Evolutionary conservation across 2,113 vertebrate species (phyloP).

Genomic region (Caretta caretta): DNA sequence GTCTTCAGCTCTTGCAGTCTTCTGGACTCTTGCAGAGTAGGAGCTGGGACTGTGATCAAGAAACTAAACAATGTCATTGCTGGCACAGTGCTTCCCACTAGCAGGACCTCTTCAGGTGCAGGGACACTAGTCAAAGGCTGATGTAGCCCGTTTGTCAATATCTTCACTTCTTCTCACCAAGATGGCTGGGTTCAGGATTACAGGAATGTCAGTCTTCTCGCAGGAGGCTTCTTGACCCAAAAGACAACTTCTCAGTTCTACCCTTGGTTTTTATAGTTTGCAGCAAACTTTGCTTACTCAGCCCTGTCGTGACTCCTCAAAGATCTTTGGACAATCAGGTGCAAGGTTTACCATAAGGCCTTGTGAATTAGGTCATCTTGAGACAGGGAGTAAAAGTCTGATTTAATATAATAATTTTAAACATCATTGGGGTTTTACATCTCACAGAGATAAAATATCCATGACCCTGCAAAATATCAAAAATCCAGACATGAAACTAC

Average conservation of each 20-base stretch:
- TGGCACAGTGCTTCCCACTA: background rate
- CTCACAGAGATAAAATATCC: background rate
- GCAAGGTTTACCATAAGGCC: background rate
- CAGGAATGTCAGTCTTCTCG: background rate
- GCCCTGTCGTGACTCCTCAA: background rate
- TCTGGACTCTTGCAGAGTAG: fast-evolving
- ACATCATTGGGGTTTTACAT: background rate
- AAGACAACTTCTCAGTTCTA: background rate
- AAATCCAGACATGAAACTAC: background rate
- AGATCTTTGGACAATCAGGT: background rate
- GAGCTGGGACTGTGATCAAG: fast-evolving
- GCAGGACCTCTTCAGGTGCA: too few species aligned
- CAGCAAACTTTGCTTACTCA: background rate
- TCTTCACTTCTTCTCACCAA: background rate
- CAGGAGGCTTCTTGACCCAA: too few species aligned
- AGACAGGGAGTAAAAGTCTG: background rate
- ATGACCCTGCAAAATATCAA: background rate
- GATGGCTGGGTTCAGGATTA: background rate
- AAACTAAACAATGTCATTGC: fast-evolving
- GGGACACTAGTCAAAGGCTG: fast-evolving
- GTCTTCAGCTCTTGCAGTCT: background rate
- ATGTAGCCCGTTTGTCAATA: fast-evolving
- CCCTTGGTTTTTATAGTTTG: background rate
- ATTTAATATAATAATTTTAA: background rate
- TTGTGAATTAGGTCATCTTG: background rate